Percentiles rank a stretch among this genome's conserved stretches.
Evolutionary conservation across 2,113 vertebrate species (phyloP).

Genomic region (Nerophis lumbriciformis): DNA sequence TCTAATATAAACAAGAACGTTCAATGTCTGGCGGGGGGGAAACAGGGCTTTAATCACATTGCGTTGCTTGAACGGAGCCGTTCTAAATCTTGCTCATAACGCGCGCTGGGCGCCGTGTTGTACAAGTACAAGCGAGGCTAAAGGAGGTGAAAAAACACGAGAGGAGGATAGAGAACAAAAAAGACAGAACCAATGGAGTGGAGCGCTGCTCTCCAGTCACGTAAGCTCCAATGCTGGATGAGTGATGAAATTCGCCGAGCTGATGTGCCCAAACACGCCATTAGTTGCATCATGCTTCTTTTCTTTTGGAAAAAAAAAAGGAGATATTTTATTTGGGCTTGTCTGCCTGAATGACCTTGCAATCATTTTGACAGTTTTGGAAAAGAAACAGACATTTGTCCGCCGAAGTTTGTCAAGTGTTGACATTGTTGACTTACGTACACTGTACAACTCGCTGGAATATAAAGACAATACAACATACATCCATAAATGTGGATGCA

Average conservation of each 20-base stretch:
- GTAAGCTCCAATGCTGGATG: conserved; percentile 1
- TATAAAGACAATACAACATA: no score
- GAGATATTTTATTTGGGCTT: no score
- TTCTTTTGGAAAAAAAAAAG: background rate
- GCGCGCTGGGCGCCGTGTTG: no score
- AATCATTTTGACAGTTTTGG: no score
- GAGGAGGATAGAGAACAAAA: no score
- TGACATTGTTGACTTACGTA: no score
- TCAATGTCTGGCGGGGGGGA: conserved; percentile 30
- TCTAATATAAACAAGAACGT: conserved; percentile 16
- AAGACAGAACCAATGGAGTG: conserved; percentile 1
- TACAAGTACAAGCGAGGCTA: background rate
- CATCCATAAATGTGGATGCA: no score
- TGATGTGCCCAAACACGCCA: conserved; percentile 2
- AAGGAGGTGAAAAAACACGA: background rate
- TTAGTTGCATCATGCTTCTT: conserved; percentile 1
- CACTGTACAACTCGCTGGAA: no score
- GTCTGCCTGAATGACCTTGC: no score
- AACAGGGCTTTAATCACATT: background rate
- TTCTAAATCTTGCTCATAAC: background rate
- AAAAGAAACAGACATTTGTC: background rate
- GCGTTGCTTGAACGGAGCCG: no score
- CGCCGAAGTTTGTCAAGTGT: no score
- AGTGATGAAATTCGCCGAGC: conserved; percentile 4
- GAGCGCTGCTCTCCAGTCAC: background rate